These are phyloP conservation scores for Caenorhabditis sp. DNA, from an alignment of 2,888 invertebrate species.

Conservation along the genomic window DNA sequence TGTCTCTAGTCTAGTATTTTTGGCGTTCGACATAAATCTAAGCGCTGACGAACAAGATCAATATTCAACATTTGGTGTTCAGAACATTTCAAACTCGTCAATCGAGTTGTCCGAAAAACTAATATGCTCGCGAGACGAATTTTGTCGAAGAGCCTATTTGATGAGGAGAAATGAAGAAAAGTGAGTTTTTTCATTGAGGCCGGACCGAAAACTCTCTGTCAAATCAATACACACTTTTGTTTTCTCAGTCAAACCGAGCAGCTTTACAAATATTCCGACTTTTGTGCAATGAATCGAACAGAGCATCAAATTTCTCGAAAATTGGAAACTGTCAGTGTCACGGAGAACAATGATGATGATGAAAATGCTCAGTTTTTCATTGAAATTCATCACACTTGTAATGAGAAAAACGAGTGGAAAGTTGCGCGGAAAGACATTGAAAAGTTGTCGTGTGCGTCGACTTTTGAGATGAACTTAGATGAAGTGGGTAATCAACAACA, in stretches of 20 bases:
- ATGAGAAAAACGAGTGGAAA: neutral
- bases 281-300: neutral
- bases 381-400: neutral
- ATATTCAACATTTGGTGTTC: neutral
- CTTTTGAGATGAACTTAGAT: neutral
- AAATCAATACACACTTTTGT: neutral
- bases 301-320: neutral
- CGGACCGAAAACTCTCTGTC: no score
- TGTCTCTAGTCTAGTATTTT: neutral
- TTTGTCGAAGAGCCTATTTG: neutral
- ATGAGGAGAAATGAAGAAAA: neutral
- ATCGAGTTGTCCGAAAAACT: neutral
- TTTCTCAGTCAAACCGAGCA: neutral
- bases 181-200: neutral
- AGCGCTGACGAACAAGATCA: neutral
- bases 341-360: neutral
- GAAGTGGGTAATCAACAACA: neutral
- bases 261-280: neutral
- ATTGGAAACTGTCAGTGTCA: neutral
- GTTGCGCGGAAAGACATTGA: neutral
- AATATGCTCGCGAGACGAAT: neutral
- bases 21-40: neutral
- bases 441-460: neutral
- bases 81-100: neutral
- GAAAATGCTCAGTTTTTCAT: neutral